A percentile compares a stretch with the other conserved stretches of the same genome.
These are phyloP conservation scores for Euschistus heros DNA, from an alignment of 1,140 invertebrate genomes.

Conservation along the genomic window DNA sequence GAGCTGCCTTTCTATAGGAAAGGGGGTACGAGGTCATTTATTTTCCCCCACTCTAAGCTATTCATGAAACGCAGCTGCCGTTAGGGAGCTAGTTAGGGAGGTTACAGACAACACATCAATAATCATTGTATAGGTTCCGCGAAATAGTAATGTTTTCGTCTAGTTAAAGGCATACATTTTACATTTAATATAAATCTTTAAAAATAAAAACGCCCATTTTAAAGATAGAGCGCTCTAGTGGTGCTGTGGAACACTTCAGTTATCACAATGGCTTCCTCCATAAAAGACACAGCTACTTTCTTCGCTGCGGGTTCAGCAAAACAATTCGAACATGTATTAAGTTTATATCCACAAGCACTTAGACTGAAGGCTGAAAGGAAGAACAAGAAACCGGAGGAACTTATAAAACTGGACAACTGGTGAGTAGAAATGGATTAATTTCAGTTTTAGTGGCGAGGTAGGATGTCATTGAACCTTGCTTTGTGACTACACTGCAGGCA, in stretches of 20 bases:
- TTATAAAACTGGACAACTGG: constrained; percentile 88
- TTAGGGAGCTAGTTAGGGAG: constrained; percentile 18
- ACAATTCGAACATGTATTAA: constrained; percentile 78
- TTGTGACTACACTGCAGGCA: constrained; percentile 32
- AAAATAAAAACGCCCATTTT: constrained; percentile 10
- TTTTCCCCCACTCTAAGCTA: constrained; percentile 21
- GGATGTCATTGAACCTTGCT: constrained; percentile 40
- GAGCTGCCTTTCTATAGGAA: constrained; percentile 12
- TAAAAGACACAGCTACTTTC: constrained; percentile 79
- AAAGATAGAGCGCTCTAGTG: constrained; percentile 24
- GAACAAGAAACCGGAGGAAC: constrained; percentile 82
- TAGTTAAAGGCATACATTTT: background rate
- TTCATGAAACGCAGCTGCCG: constrained; percentile 17
- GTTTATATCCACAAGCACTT: constrained; percentile 77
- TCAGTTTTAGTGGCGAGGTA: constrained; percentile 22
- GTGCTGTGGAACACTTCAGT: constrained; percentile 22
- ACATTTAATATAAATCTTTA: constrained; percentile 6
- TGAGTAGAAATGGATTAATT: constrained; percentile 45
- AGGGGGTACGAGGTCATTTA: constrained; percentile 24
- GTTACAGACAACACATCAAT: constrained; percentile 18
- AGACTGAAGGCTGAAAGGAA: constrained; percentile 75
- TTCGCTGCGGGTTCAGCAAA: constrained; percentile 73
- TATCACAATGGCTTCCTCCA: constrained; percentile 62
- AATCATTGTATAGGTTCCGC: constrained; percentile 4
- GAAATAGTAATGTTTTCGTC: background rate